A percentile compares a stretch with the other conserved stretches of the same genome.
Evolutionary conservation across 2,888 invertebrate genomes (phyloP).

Genomic region (Agrotis puta): DNA sequence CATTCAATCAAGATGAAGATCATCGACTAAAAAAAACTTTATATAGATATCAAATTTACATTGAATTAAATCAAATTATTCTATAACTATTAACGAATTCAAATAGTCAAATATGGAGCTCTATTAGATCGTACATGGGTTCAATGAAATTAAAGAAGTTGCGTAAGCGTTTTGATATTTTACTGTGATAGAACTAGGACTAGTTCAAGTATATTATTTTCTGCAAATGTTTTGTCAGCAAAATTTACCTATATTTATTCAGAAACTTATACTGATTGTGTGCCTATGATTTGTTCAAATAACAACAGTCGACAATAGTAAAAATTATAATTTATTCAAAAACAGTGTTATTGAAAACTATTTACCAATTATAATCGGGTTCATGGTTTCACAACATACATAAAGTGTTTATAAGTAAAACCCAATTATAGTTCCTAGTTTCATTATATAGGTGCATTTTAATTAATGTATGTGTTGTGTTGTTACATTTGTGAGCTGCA

Average conservation of each 20-base stretch:
- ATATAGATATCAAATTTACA: conserved; percentile 17
- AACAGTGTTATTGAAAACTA: conserved; percentile 13
- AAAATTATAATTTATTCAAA: conserved; percentile 15
- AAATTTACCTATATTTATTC: conserved; percentile 36
- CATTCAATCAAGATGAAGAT: conserved; percentile 75
- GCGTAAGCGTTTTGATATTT: conserved; percentile 82
- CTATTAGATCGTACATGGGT: conserved; percentile 36
- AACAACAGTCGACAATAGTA: conserved; percentile 31
- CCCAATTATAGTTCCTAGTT: conserved; percentile 83
- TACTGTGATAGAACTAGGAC: conserved; percentile 90
- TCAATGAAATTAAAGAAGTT: conserved; percentile 58
- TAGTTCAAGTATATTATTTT: conserved; percentile 71
- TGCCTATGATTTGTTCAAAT: conserved; percentile 39
- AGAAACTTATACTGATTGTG: conserved; percentile 26
- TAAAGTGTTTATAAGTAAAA: conserved; percentile 18
- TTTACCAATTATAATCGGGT: conserved; percentile 47
- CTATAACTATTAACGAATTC: conserved; percentile 13
- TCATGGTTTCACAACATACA: conserved; percentile 37
- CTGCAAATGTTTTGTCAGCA: conserved; percentile 59
- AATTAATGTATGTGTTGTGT: conserved; percentile 72
- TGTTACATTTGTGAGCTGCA: conserved; percentile 70
- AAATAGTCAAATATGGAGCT: conserved; percentile 24
- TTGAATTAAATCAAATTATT: conserved; percentile 21
- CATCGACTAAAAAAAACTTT: conserved; percentile 16
- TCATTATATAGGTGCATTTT: conserved; percentile 87